These are phyloP conservation scores for Bos indicus DNA, from an alignment of 2,113 vertebrate species.

Conservation along the genomic window DNA sequence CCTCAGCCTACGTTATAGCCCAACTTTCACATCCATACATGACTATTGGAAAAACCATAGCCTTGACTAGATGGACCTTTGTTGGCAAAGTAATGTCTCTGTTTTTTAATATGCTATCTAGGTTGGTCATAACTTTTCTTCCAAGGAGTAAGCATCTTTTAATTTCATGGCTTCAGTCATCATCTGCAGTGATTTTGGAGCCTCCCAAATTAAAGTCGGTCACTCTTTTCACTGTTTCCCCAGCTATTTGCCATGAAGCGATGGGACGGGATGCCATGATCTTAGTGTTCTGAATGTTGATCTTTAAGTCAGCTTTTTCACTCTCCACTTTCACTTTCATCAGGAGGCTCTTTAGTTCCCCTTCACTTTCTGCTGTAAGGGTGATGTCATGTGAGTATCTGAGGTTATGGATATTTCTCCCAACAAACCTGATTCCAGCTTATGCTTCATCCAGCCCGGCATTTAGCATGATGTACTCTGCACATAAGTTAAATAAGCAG, in stretches of 20 bases:
- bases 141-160: not conserved
- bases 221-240: not conserved
- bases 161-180: not conserved
- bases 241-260: not conserved
- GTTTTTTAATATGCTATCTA: not conserved
- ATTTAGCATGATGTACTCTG: not conserved
- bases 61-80: not conserved
- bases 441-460: not conserved
- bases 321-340: not conserved
- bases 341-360: not conserved
- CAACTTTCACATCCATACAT: not conserved
- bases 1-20: not conserved
- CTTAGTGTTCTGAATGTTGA: not conserved
- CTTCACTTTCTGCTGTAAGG: not conserved
- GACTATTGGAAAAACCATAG: not conserved
- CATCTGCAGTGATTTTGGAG: not conserved
- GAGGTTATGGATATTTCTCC: not conserved
- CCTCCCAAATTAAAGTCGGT: not conserved
- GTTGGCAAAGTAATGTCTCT: not conserved
- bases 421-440: not conserved
- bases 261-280: fast-evolving
- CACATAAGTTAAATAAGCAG: not conserved
- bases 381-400: not conserved
- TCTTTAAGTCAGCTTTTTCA: not conserved
- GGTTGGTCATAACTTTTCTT: not conserved